phyloP scores from a whole-genome alignment of 2,888 invertebrate genomes.

The Cartodere bifasciata region DNA sequence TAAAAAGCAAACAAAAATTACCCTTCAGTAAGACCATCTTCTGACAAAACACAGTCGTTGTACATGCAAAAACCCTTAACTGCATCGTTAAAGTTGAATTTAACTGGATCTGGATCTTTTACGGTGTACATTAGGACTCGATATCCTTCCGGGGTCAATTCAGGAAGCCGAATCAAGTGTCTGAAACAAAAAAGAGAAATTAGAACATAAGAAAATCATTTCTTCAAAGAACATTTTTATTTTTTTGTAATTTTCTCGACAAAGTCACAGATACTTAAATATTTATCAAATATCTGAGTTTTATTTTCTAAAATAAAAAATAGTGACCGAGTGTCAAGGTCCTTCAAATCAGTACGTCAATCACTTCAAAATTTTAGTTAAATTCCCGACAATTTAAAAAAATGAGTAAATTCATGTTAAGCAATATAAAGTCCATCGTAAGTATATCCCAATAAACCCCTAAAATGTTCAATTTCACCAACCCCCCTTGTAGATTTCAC shows the following conservation, averaged over 20 bases:
- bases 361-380: too few relatives aligned
- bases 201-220: too few relatives aligned
- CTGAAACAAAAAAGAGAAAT: slow-evolving; percentile 32
- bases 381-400: too few relatives aligned
- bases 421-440: too few relatives aligned
- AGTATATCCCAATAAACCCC: too few relatives aligned
- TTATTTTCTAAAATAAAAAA: not conserved
- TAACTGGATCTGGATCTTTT: slow-evolving; percentile 48
- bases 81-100: slow-evolving; percentile 49
- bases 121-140: slow-evolving; percentile 48
- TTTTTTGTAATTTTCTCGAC: slow-evolving; percentile 1
- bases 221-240: too few relatives aligned
- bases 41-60: slow-evolving; percentile 50
- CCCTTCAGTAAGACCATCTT: slow-evolving; percentile 39
- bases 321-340: too few relatives aligned
- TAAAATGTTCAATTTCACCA: too few relatives aligned
- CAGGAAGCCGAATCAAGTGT: slow-evolving; percentile 48
- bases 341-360: too few relatives aligned
- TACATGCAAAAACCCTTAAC: slow-evolving; percentile 54
- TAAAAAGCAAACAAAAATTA: slow-evolving; percentile 17
- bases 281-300: not conserved
- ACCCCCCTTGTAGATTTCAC: too few relatives aligned
- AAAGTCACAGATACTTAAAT: too few relatives aligned
- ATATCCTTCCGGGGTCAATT: slow-evolving; percentile 48
- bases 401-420: too few relatives aligned